phyloP scores from a whole-genome alignment of 1,140 invertebrate species.

The Macrobrachium rosenbergii region DNA sequence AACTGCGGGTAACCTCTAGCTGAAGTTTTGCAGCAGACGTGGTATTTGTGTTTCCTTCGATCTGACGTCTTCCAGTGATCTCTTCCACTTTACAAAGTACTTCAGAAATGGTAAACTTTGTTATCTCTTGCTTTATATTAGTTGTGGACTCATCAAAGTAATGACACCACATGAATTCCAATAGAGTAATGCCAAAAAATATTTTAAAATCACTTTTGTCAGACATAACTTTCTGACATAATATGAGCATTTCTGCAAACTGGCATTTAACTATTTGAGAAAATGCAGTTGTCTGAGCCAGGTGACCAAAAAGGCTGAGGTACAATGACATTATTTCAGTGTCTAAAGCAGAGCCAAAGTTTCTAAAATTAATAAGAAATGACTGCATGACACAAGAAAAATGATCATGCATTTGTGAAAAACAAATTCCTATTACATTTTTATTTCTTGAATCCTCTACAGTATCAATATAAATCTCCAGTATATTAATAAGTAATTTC shows the following conservation, averaged over 20 bases:
- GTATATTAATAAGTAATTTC: constrained; percentile 23
- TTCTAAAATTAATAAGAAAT: constrained; percentile 25
- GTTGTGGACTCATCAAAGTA: constrained; percentile 13
- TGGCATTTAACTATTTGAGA: neutral
- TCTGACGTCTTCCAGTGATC: constrained; percentile 22
- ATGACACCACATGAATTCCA: constrained; percentile 31
- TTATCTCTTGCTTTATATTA: neutral
- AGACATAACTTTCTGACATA: constrained; percentile 1
- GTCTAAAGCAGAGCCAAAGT: constrained; percentile 16
- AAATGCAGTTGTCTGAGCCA: too few species aligned
- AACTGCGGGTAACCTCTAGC: constrained; percentile 37
- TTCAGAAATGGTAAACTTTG: neutral
- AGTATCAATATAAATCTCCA: constrained; percentile 37
- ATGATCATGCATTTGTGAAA: constrained; percentile 8
- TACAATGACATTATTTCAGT: constrained; percentile 24
- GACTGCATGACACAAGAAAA: constrained; percentile 27
- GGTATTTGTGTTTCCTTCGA: constrained; percentile 29
- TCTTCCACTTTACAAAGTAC: constrained; percentile 8
- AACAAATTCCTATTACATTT: neutral
- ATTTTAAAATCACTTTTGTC: constrained; percentile 10
- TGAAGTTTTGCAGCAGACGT: constrained; percentile 16
- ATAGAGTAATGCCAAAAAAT: constrained; percentile 23
- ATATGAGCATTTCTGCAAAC: constrained; percentile 19
- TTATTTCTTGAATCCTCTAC: neutral
- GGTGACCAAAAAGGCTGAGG: constrained; percentile 4